Evolutionary conservation across 2,888 invertebrate genomes (phyloP).

Genomic region (Drosophila parthenogenetica): DNA sequence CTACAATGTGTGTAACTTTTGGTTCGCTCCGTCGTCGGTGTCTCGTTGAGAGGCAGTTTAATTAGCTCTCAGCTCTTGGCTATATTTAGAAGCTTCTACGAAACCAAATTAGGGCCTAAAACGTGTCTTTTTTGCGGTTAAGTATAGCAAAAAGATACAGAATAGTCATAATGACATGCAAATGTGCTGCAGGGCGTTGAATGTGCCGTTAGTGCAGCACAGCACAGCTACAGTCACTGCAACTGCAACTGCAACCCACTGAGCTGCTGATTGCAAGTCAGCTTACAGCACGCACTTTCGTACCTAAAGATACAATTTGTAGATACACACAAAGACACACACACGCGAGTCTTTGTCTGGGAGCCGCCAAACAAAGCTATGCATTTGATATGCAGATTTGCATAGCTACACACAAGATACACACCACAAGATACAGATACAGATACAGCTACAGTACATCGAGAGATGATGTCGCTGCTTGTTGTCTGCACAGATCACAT

Average conservation of each 20-base stretch:
- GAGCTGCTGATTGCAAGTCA: slow-evolving; percentile 28
- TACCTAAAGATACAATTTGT: slow-evolving; percentile 23
- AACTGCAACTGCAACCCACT: slow-evolving; percentile 33
- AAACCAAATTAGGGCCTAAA: slow-evolving; percentile 15
- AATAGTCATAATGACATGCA: slow-evolving; percentile 50
- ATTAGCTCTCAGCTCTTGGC: slow-evolving; percentile 42
- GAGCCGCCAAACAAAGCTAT: slow-evolving; percentile 54
- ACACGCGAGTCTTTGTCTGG: slow-evolving; percentile 38
- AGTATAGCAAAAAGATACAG: neutral
- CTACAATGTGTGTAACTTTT: slow-evolving; percentile 7
- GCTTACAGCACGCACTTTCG: slow-evolving; percentile 50
- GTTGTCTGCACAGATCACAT: slow-evolving; percentile 66
- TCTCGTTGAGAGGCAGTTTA: slow-evolving; percentile 47
- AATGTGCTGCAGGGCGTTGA: slow-evolving; percentile 35
- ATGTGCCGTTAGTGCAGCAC: slow-evolving; percentile 41
- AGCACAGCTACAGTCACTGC: slow-evolving; percentile 15
- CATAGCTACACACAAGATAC: slow-evolving; percentile 40
- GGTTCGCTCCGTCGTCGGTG: too few species aligned
- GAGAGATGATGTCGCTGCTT: slow-evolving; percentile 40
- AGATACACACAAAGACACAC: slow-evolving; percentile 17
- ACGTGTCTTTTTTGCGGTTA: slow-evolving; percentile 15
- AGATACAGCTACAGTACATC: slow-evolving; percentile 19
- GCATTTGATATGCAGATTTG: slow-evolving; percentile 75
- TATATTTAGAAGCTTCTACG: slow-evolving; percentile 28
- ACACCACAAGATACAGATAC: slow-evolving; percentile 39